Evolutionary conservation across 2,888 invertebrate genomes (phyloP).

Genomic region (Nemotelus nigrinus): DNA sequence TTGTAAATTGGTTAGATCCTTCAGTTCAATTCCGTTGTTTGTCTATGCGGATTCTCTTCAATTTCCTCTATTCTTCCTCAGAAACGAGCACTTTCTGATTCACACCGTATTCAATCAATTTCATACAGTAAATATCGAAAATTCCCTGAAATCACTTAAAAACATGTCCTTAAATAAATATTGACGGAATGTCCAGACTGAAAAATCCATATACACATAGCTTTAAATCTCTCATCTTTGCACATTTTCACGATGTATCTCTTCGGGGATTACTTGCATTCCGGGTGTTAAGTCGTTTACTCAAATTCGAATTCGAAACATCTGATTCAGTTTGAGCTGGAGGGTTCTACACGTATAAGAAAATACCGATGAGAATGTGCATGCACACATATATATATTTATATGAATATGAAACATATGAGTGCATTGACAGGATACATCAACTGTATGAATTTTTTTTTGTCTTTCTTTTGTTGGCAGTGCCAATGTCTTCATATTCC

Average conservation of each 20-base stretch:
- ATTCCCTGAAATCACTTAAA: slow-evolving; percentile 29
- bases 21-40: no score
- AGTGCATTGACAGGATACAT: slow-evolving; percentile 29
- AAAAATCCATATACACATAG: background rate
- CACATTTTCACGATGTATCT: slow-evolving; percentile 10
- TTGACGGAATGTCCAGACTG: slow-evolving; percentile 35
- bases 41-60: no score
- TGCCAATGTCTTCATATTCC: no score
- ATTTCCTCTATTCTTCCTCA: no score
- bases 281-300: background rate
- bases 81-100: background rate
- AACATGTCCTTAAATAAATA: slow-evolving; percentile 28
- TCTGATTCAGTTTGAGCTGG: background rate
- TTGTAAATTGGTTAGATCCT: no score
- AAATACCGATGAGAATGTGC: background rate
- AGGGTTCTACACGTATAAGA: background rate
- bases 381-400: background rate
- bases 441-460: background rate
- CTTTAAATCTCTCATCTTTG: background rate
- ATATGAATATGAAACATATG: slow-evolving; percentile 23
- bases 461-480: background rate
- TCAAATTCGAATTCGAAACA: slow-evolving; percentile 10
- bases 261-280: background rate
- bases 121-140: slow-evolving; percentile 7
- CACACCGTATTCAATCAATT: slow-evolving; percentile 12